phyloP scores from a whole-genome alignment of 1,140 invertebrate species.

The Drosophila mauritiana region DNA sequence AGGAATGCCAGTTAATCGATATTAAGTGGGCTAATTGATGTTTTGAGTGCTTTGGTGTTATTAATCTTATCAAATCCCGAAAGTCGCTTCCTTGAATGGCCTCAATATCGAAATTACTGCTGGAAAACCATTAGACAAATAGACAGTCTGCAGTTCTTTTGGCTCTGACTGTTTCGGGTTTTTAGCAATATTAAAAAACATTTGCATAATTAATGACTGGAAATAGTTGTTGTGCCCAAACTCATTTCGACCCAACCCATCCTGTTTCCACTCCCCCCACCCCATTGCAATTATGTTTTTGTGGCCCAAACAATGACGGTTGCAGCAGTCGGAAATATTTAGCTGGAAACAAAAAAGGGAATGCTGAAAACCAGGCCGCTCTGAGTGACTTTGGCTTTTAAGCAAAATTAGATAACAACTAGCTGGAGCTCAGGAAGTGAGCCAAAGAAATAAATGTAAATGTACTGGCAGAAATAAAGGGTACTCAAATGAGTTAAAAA shows the following conservation, averaged over 20 bases:
- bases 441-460: conserved; percentile 25
- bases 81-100: conserved; percentile 12
- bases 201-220: conserved; percentile 73
- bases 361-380: conserved; percentile 37
- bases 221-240: conserved; percentile 52
- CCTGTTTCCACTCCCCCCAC: conserved; percentile 2
- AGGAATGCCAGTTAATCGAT: conserved; percentile 28
- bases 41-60: conserved; percentile 23
- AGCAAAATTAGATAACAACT: conserved; percentile 75
- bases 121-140: conserved; percentile 62
- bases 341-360: conserved; percentile 42
- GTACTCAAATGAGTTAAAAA: background rate
- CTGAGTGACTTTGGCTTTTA: conserved; percentile 51
- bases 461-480: background rate
- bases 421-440: conserved; percentile 43
- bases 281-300: conserved; percentile 55
- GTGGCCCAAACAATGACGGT: conserved; percentile 61
- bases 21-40: conserved; percentile 69
- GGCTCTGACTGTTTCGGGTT: conserved; percentile 25
- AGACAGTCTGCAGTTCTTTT: conserved; percentile 43
- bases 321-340: conserved; percentile 77
- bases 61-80: conserved; percentile 14
- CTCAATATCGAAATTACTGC: background rate
- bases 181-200: conserved; percentile 67
- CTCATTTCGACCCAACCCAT: conserved; percentile 30